Percentiles rank a stretch among this genome's conserved stretches.
phyloP scores from a whole-genome alignment of 2,888 invertebrate species.

The Patella pellucida region DNA sequence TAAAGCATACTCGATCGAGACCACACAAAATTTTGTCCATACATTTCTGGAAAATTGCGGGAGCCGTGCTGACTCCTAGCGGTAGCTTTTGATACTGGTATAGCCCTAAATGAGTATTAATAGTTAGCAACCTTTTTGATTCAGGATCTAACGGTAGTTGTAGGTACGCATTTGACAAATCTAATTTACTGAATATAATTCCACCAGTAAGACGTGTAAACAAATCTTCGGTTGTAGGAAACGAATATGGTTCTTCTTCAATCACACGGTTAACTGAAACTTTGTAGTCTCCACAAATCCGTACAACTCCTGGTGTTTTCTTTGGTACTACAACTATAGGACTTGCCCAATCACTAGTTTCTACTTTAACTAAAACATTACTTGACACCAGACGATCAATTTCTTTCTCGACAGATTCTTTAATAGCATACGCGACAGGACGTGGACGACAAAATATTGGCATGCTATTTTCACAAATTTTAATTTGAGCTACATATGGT shows the following conservation, averaged over 20 bases:
- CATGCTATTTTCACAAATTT: not conserved
- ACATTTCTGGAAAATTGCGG: not conserved
- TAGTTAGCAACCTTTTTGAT: not conserved
- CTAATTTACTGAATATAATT: conserved; percentile 1
- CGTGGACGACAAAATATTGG: conserved; percentile 5
- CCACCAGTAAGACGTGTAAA: not conserved
- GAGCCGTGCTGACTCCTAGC: not conserved
- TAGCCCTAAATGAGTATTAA: not conserved
- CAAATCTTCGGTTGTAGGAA: conserved; percentile 4
- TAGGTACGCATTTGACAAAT: not conserved
- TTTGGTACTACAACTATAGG: not conserved
- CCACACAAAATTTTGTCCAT: not conserved
- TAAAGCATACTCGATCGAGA: not conserved
- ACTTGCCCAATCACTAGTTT: not conserved
- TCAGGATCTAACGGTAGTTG: not conserved
- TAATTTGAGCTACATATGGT: not conserved
- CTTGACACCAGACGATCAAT: not conserved
- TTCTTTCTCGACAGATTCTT: not conserved
- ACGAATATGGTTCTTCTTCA: not conserved
- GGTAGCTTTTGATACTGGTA: not conserved
- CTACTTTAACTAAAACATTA: not conserved
- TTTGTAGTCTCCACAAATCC: conserved; percentile 4
- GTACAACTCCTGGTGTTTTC: not conserved
- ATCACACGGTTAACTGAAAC: conserved; percentile 6
- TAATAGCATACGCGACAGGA: not conserved